Conservation (phyloP, 2,888 invertebrate genomes). For the Villa cingulata region DNA sequence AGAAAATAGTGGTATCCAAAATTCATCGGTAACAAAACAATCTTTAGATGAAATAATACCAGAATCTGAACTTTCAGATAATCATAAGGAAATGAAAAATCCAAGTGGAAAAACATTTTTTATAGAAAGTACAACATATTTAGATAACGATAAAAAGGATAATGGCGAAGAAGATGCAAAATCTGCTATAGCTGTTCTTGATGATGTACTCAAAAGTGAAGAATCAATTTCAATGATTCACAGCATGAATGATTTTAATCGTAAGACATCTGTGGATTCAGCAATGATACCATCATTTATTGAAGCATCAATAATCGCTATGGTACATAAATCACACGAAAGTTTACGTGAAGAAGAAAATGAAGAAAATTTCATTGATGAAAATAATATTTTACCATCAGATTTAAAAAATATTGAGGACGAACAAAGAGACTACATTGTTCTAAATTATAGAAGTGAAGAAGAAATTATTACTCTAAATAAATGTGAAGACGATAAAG, state of each 20-base stretch:
- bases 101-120: conserved; percentile 28
- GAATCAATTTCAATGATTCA: conserved; percentile 12
- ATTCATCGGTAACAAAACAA: conserved; percentile 9
- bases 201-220: conserved; percentile 28
- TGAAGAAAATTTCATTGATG: background rate
- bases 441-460: no score
- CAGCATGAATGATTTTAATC: conserved; percentile 4
- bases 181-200: conserved; percentile 29
- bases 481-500: no score
- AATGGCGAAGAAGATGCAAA: conserved; percentile 23
- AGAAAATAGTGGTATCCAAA: background rate
- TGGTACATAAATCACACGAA: conserved; percentile 24
- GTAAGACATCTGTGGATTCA: conserved; percentile 23
- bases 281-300: conserved; percentile 27
- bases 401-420: background rate
- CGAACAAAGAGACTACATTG: background rate
- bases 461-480: no score
- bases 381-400: background rate
- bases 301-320: conserved; percentile 27
- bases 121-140: conserved; percentile 21
- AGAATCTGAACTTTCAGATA: conserved; percentile 24
- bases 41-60: conserved; percentile 26
- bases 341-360: conserved; percentile 14
- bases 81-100: conserved; percentile 24
- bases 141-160: conserved; percentile 3